Evolutionary conservation across 92 coral and sea anemone genomes (phyloP).

Genomic region (Siderastrea radians): DNA sequence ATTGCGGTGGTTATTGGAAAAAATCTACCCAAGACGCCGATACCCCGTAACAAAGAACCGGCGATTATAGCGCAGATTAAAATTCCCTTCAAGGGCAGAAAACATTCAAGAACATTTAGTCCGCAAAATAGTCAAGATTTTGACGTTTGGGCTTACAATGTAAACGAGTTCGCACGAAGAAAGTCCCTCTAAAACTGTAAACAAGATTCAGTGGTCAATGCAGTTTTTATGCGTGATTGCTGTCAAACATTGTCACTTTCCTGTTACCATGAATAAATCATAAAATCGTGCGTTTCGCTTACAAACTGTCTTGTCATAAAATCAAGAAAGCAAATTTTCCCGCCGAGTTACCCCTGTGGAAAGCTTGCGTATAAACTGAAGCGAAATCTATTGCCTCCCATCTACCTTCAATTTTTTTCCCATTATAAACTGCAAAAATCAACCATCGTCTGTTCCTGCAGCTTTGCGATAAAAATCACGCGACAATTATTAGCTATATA

Average conservation of each 20-base stretch:
- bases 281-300: background rate
- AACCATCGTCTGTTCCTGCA: background rate
- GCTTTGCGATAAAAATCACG: background rate
- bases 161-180: slow-evolving; percentile 47
- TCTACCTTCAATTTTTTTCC: slow-evolving; percentile 14
- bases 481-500: too few relatives aligned
- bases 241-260: background rate
- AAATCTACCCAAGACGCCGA: slow-evolving; percentile 85
- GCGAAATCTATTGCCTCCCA: background rate
- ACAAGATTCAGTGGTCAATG: background rate
- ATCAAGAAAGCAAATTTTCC: background rate
- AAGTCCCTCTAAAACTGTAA: slow-evolving; percentile 66
- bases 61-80: slow-evolving; percentile 87
- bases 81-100: slow-evolving; percentile 75
- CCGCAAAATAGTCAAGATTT: slow-evolving; percentile 81
- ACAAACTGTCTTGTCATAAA: slow-evolving; percentile 22
- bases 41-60: slow-evolving; percentile 93
- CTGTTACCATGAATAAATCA: slow-evolving; percentile 26
- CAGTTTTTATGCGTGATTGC: background rate
- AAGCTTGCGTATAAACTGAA: background rate
- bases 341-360: background rate
- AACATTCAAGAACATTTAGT: slow-evolving; percentile 73
- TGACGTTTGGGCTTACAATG: slow-evolving; percentile 29
- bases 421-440: background rate
- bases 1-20: slow-evolving; percentile 94